Evolutionary conservation across 1,140 invertebrate species (phyloP).

Genomic region (Geopemphigus sp.): DNA sequence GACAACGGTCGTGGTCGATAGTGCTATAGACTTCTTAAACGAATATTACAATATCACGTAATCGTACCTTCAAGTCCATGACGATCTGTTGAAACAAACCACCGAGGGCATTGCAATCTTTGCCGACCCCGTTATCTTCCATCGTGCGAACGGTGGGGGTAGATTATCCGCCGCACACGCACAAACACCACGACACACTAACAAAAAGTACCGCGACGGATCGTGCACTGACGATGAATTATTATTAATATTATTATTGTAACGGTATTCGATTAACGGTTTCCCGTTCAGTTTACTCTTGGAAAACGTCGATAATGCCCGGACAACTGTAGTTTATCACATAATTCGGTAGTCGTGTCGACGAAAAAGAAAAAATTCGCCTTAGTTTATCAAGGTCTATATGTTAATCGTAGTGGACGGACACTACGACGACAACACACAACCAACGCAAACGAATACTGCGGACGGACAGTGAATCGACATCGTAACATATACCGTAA

Average conservation of each 20-base stretch:
- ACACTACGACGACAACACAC: not conserved
- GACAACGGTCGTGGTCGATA: too few relatives aligned
- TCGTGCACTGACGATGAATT: too few relatives aligned
- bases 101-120: constrained; percentile 75
- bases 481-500: not conserved
- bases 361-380: not conserved
- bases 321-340: too few relatives aligned
- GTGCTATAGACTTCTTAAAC: too few relatives aligned
- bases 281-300: not conserved
- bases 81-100: constrained; percentile 82
- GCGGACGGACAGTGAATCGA: constrained; percentile 11
- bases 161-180: not conserved
- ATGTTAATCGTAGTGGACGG: not conserved
- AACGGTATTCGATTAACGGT: not conserved
- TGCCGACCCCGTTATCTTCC: constrained; percentile 67
- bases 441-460: not conserved
- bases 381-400: not conserved
- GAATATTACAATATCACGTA: too few relatives aligned
- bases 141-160: constrained; percentile 57
- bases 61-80: constrained; percentile 84
- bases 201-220: not conserved
- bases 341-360: too few relatives aligned
- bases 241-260: too few relatives aligned
- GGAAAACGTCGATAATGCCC: too few relatives aligned
- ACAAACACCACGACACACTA: not conserved